Conservation (phyloP, 1,140 invertebrate genomes). For the roundworm (Caenorhabditis elegans) region WBcel235 BX284606.5:2109001-2109500, state of each 20-base stretch:
- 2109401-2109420: neutral
- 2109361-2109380: neutral
- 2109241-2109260: constrained; percentile 53
- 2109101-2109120: neutral
- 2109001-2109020: neutral
- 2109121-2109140: no score
- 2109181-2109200: constrained; percentile 51
- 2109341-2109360: constrained; percentile 19
- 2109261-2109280: constrained; percentile 48
- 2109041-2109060: neutral
- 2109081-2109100: constrained; percentile 18
- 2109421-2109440: neutral
- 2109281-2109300: neutral
- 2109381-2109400: neutral
- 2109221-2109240: constrained; percentile 47
- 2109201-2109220: constrained; percentile 52
- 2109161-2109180: constrained; percentile 45
- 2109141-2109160: no score
- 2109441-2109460: constrained; percentile 25
- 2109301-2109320: neutral
- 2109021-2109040: constrained; percentile 12
- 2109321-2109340: neutral
- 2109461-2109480: constrained; percentile 38
- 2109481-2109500: constrained; percentile 21
- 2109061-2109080: constrained; percentile 17